Evolutionary conservation across 2,888 invertebrate genomes (phyloP).

Genomic region (Odontocolon sp.): DNA sequence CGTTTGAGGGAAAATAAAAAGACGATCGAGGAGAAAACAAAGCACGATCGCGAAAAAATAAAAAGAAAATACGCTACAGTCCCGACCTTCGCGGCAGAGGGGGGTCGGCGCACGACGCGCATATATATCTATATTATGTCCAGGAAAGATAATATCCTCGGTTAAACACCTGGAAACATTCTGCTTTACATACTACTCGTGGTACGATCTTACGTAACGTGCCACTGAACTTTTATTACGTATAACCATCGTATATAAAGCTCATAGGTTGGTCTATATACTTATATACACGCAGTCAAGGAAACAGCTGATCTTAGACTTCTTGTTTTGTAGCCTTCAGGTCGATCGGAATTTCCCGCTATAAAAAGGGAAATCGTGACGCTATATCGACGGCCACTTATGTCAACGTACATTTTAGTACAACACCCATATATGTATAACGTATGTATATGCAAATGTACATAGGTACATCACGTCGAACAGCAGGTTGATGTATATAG

Average conservation of each 20-base stretch:
- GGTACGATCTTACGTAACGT: constrained; percentile 58
- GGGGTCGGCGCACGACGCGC: too few relatives aligned
- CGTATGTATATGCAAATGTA: neutral
- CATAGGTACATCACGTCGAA: constrained; percentile 29
- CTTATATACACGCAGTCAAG: neutral
- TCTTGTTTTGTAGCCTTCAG: constrained; percentile 12
- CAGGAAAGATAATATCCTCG: constrained; percentile 32
- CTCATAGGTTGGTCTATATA: neutral
- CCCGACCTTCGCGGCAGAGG: too few relatives aligned
- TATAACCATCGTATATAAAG: constrained; percentile 6
- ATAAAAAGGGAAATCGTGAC: constrained; percentile 21
- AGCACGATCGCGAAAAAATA: too few relatives aligned
- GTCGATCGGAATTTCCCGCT: constrained; percentile 37
- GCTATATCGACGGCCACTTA: constrained; percentile 19
- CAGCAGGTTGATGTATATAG: constrained; percentile 18
- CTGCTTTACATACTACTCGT: neutral
- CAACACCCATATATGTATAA: too few relatives aligned
- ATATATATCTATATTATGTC: too few relatives aligned
- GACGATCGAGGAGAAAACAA: too few relatives aligned
- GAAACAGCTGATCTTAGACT: constrained; percentile 32
- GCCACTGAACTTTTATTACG: constrained; percentile 47
- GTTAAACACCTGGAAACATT: constrained; percentile 12
- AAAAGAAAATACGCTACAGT: too few relatives aligned
- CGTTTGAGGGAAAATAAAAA: too few relatives aligned
- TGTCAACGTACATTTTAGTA: too few relatives aligned